phyloP scores from a whole-genome alignment of 2,113 vertebrate genomes.

The Oreochromis spilurus region DNA sequence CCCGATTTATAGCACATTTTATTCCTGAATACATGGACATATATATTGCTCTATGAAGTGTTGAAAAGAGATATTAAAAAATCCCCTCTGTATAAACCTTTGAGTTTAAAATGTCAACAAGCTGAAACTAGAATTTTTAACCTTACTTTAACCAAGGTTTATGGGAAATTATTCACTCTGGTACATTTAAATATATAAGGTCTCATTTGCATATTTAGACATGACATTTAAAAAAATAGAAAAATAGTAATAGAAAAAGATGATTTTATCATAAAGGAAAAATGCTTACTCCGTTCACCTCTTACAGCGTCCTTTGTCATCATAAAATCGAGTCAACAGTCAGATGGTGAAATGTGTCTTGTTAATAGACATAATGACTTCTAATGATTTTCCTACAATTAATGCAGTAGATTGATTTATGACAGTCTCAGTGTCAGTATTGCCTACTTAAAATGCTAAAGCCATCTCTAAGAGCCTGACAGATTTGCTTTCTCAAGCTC shows the following conservation, averaged over 20 bases:
- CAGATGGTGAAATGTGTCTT: background rate
- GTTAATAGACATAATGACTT: background rate
- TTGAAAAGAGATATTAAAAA: background rate
- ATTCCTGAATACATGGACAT: background rate
- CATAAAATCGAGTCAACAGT: background rate
- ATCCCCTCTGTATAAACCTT: background rate
- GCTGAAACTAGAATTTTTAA: background rate
- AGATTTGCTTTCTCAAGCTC: conserved; percentile 7
- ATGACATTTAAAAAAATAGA: background rate
- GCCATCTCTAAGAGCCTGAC: conserved; percentile 1
- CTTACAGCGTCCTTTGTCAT: background rate
- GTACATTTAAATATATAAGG: background rate
- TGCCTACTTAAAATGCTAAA: conserved; percentile 23
- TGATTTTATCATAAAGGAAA: background rate
- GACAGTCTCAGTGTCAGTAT: background rate
- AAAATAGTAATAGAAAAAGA: background rate
- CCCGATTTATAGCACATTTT: background rate
- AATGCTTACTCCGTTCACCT: background rate
- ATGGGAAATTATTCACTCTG: background rate
- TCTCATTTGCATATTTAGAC: background rate
- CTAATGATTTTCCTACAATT: background rate
- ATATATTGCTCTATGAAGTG: background rate
- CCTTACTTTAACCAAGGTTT: background rate
- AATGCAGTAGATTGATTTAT: background rate
- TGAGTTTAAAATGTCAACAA: background rate